Base-by-base conservation (phyloP, 37 sponge, comb jelly and placozoan species). In the Eunapius fragilis region DNA sequence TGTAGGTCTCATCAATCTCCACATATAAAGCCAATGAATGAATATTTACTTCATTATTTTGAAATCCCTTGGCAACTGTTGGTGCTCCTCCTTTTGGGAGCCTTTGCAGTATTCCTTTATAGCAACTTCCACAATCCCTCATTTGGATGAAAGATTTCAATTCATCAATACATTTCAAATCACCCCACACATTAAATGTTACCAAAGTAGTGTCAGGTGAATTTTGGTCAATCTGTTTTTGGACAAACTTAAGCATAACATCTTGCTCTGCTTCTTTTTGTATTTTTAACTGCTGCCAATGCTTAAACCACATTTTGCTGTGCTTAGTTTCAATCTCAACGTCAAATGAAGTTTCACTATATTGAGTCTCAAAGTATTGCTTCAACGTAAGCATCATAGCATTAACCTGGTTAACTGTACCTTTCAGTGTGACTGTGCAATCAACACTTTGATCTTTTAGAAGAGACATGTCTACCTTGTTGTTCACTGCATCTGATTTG, bases 221-320 rank as follows among this genome's bases (percentile, higher is more conserved):
- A 58, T 58, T 58, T 58, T 4, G 58, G 22, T 58, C 14, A 17
- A 0, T 11, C 0, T 58, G 58, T 10, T 58, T 58, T 34, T 77
- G 32, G 0, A 17, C 28, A 80, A 90, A 80, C 14, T 75, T 45
- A 81, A 90, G 17, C n/a, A 80, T 75, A 22, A 85, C 25, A 19
- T 90, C 81, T 25, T 34, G 37, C 0, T 27, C 4, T 76, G 25
- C 68, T 45, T 85, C 86, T 69, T 80, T 24, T 14, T 90, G 58
- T 13, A 76, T 80, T 25, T 80, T 81, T 25, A 86, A 27, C 32
- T 76, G 71, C 25, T 35, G 50, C 90, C 90, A 90, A 28, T 77
- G 71, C 36, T 80, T 80, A 25, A 67, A 27, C 90, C 90, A 90
- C 86, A 85, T 81, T 10, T 34, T 36, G 69, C 36, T 34, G 25